Base-by-base conservation (phyloP, 2,113 vertebrate genomes). In the Ia io region DNA sequence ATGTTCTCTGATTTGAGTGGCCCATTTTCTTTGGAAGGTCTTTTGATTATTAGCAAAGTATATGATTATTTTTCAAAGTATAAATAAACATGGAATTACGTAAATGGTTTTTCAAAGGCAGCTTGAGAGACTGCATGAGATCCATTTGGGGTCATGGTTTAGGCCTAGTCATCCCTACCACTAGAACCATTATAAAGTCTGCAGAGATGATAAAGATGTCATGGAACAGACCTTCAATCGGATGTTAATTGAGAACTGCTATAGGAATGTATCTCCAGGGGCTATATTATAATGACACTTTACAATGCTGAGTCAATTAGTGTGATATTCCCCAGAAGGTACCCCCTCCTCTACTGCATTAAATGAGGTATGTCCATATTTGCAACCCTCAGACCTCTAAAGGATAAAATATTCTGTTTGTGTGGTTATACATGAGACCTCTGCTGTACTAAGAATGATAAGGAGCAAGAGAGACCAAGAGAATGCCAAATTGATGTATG, bases 1-100 rank as follows among this genome's bases (percentile, higher is more conserved):
- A 51, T 88, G 84, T 77, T 65, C 91, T 84, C 92, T 88, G 84
- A 86, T 61, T 49, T 91, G 67, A 91, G 35, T 17, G 47, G 51
- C 17, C 37, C 37, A 84, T 40, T 79, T 94, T 83, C 77, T 90
- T 73, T 84, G n/a, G 30, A 84, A 76, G 32, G 10, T 77, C 35
- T 65, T 94, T 44, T 35, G 23, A 79, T 67, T 83, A 74, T n/a
- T 56, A 84, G 65, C 18, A 84, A 76, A 65, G 9, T 42, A 16
- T n/a, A 84, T 73, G 51, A 65, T 17, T 77, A 11, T 49, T 79
- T 94, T 87, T 51, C 51, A 94, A 91, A 88, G n/a, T 44, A 88
- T 40, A 94, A 92, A 67, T 18, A 79, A 91, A 77, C 42, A 88
- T 30, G 28, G 35, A 70, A 95, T 77, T 76, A 88, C 17, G 1